Percentiles rank a stretch among this genome's conserved stretches.
Evolutionary conservation across 2,797 vertebrate genomes (phyloP).

Genomic region (Tenualosa ilisha): DNA sequence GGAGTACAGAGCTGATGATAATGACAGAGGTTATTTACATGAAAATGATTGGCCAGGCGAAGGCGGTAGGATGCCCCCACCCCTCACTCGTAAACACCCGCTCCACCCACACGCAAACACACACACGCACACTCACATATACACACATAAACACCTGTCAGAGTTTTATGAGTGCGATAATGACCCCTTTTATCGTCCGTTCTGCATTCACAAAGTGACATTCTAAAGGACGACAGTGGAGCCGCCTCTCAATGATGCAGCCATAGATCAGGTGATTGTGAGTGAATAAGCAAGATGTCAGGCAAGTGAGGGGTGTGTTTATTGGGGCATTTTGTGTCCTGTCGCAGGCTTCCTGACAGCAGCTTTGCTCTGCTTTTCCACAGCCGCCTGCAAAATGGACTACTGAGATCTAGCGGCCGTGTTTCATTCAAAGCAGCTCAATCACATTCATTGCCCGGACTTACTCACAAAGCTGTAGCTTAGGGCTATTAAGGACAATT

Average conservation of each 20-base stretch:
- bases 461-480: neutral
- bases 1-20: neutral
- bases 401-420: neutral
- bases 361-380: neutral
- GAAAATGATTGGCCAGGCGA: neutral
- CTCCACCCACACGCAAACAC: neutral
- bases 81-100: neutral
- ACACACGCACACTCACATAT: neutral
- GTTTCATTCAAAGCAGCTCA: neutral
- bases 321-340: conserved; percentile 17
- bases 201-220: neutral
- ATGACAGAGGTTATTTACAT: conserved; percentile 24
- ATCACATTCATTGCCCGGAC: neutral
- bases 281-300: neutral
- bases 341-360: neutral
- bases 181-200: neutral
- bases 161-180: conserved; percentile 7
- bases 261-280: neutral
- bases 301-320: conserved; percentile 6
- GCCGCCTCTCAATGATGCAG: neutral
- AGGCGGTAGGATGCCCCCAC: neutral
- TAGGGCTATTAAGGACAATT: neutral
- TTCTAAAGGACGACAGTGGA: neutral
- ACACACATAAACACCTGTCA: neutral
- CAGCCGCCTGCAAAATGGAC: neutral